Evolutionary conservation across 2,888 invertebrate species (phyloP).

Genomic region (Ophonus ardosiacus): DNA sequence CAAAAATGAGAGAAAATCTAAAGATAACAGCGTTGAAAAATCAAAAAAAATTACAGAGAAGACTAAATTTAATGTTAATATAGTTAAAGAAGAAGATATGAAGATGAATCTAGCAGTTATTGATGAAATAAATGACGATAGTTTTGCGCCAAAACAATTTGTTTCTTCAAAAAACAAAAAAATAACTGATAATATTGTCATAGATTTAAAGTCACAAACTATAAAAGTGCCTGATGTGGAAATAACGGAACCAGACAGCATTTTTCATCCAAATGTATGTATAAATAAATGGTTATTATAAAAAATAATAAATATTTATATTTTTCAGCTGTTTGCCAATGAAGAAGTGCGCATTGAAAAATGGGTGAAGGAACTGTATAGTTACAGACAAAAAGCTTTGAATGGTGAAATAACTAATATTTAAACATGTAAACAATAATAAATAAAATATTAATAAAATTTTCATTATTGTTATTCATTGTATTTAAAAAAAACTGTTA

Average conservation of each 20-base stretch:
- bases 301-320: constrained; percentile 62
- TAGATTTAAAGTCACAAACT: constrained; percentile 85
- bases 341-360: constrained; percentile 84
- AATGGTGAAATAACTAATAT: constrained; percentile 60
- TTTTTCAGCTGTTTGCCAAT: constrained; percentile 82
- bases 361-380: constrained; percentile 81
- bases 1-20: constrained; percentile 61
- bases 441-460: constrained; percentile 45
- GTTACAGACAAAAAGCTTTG: constrained; percentile 74
- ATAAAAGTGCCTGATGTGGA: constrained; percentile 82
- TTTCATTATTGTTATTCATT: background rate
- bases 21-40: constrained; percentile 49
- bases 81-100: constrained; percentile 76
- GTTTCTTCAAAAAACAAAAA: constrained; percentile 79
- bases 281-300: constrained; percentile 17
- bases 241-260: constrained; percentile 79
- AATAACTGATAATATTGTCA: constrained; percentile 83
- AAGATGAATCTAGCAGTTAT: constrained; percentile 79
- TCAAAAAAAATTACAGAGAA: constrained; percentile 24
- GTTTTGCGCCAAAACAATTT: constrained; percentile 81
- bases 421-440: constrained; percentile 1
- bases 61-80: constrained; percentile 57
- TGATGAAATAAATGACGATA: constrained; percentile 85
- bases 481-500: background rate
- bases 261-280: constrained; percentile 84